Conservation (phyloP, 2,888 invertebrate species). For the Criorhina ranunculi region DNA sequence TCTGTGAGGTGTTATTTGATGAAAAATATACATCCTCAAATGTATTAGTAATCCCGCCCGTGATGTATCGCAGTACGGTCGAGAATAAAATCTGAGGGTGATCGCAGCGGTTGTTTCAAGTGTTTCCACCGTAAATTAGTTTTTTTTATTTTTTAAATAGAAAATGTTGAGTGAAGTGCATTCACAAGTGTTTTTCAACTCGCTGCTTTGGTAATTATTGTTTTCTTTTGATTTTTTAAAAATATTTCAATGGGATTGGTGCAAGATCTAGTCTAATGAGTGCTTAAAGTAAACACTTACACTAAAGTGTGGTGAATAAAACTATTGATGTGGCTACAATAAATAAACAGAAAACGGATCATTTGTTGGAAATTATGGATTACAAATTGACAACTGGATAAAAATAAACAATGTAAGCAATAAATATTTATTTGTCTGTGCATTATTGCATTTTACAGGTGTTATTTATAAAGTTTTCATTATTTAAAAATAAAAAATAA, state of each 20-base stretch:
- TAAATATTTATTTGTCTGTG: neutral
- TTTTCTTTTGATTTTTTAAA: too few species aligned
- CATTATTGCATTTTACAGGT: neutral
- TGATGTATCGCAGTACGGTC: conserved; percentile 6
- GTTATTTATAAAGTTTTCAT: neutral
- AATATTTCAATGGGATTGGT: conserved; percentile 33
- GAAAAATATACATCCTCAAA: conserved; percentile 11
- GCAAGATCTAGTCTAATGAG: conserved; percentile 41
- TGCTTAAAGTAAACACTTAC: conserved; percentile 46
- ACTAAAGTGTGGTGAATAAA: conserved; percentile 31
- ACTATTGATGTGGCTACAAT: conserved; percentile 22
- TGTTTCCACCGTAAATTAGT: conserved; percentile 4
- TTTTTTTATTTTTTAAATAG: conserved; percentile 19
- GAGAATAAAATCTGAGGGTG: conserved; percentile 1
- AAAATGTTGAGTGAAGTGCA: conserved; percentile 60
- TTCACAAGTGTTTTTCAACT: conserved; percentile 44
- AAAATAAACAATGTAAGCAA: conserved; percentile 38
- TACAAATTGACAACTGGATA: conserved; percentile 62
- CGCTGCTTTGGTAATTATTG: conserved; percentile 18
- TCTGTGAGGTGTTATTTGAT: conserved; percentile 47
- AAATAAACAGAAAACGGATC: conserved; percentile 22
- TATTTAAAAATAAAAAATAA: too few species aligned
- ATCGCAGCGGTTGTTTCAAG: neutral
- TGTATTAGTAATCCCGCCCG: neutral
- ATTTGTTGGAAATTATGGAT: conserved; percentile 58